Conservation (phyloP, 2,888 invertebrate genomes). For the Drosophila cyrtoloma region DNA sequence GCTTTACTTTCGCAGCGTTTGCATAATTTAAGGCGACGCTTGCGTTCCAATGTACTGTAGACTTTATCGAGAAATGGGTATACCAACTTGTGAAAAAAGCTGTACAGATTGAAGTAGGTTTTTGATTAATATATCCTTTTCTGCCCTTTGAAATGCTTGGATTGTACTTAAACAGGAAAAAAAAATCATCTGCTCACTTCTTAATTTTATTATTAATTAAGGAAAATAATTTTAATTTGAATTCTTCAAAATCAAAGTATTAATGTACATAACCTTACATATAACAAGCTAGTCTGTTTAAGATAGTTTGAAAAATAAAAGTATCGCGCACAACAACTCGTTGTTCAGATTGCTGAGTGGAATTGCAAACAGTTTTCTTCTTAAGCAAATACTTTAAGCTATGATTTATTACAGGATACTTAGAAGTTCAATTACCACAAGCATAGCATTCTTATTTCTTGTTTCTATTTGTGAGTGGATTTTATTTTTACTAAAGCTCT, state of each 20-base stretch:
- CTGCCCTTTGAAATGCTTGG: background rate
- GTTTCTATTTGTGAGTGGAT: slow-evolving; percentile 57
- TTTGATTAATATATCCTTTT: background rate
- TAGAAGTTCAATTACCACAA: background rate
- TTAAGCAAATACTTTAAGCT: background rate
- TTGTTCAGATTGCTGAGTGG: background rate
- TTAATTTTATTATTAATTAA: background rate
- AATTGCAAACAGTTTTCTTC: background rate
- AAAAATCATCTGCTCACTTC: background rate
- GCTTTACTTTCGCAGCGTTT: slow-evolving; percentile 66
- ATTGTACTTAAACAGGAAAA: background rate
- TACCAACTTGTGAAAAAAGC: background rate
- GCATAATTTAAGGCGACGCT: slow-evolving; percentile 54
- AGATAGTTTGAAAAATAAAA: background rate
- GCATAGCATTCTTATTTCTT: slow-evolving; percentile 13
- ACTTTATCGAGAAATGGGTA: background rate
- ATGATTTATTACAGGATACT: slow-evolving; percentile 15
- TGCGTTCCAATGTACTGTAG: slow-evolving; percentile 34
- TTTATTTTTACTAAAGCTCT: slow-evolving; percentile 50
- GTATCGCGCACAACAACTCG: background rate
- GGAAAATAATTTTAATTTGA: background rate
- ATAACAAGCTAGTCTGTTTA: background rate
- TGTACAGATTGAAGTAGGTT: background rate
- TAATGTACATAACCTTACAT: background rate
- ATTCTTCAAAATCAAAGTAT: background rate